Evolutionary conservation across 2,113 vertebrate species (phyloP), one percentile per base, ranked within the genome.

Genomic region (Anthoscopus minutus): DNA sequence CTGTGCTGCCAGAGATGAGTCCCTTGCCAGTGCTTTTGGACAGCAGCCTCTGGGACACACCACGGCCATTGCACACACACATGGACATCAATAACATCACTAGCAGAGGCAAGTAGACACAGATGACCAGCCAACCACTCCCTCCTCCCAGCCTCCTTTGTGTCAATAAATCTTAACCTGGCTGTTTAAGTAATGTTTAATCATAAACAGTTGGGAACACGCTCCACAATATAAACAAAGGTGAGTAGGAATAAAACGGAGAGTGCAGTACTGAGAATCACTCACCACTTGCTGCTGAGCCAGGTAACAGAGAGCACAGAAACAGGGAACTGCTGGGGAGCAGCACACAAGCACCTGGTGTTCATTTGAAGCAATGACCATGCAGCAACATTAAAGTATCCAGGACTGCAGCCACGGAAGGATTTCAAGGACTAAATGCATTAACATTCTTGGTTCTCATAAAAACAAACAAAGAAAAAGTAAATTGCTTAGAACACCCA

Each of bases 171-270:
- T 77, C 92, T 85, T 71, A 64, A 76, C 47, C 57, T 3, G 64
- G 56, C 90, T 97, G 95, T 97, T 82, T 97, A 95, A 91, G 87
- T 92, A 95, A 80, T 13, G 96, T 95, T 97, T 97, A 96, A 96
- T 97, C 89, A 97, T 95, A 94, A 96, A 97, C 53, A 95, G 93
- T 76, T 78, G 40, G 17, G 86, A 91, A 91, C 28, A 42, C 51
- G 61, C 87, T 89, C 62, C 33, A 87, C 64, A 91, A 89, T 37
- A 88, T 51, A 84, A 88, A 94, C 92, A 92, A 87, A 69, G 42
- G 71, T 60, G 91, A 86, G 83, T 17, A 89, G 73, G 54, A 90
- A 38, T 65, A 89, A 81, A 81, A 76, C 1, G 8, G 24, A 57
- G 82, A 88, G 45, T 30, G 79, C 64, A 30, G 28, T 37, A 57